Percentiles rank a stretch among this genome's conserved stretches.
phyloP scores from a whole-genome alignment of 2,888 invertebrate species.

The Automeris io region DNA sequence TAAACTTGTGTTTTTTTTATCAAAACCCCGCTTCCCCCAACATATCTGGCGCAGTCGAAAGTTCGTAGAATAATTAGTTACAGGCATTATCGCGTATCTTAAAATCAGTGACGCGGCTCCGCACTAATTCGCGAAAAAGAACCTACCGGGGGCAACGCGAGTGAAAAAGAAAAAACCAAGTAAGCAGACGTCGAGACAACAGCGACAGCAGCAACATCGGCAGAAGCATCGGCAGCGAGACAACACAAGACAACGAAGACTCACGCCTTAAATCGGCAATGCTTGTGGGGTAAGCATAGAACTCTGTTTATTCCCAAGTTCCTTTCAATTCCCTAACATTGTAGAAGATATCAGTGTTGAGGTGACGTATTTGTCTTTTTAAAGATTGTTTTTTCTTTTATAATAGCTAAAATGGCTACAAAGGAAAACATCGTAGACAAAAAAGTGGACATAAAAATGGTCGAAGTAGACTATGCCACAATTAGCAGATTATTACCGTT shows the following conservation, averaged over 20 bases:
- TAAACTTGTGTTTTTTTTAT: no score
- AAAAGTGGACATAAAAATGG: neutral
- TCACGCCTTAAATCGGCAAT: conserved; percentile 11
- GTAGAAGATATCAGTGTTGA: neutral
- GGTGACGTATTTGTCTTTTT: no score
- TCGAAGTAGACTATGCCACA: conserved; percentile 5
- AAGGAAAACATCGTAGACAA: conserved; percentile 5
- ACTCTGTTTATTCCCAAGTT: conserved; percentile 15
- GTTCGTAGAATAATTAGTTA: no score
- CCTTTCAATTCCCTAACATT: neutral
- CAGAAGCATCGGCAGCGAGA: neutral
- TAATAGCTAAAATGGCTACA: conserved; percentile 9
- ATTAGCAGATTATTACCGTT: conserved; percentile 16
- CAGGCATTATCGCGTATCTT: no score
- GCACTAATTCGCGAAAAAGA: conserved; percentile 3
- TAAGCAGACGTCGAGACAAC: no score
- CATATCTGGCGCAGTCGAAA: conserved; percentile 11
- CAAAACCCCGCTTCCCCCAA: conserved; percentile 2
- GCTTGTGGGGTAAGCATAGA: conserved; percentile 19
- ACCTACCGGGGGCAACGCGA: neutral
- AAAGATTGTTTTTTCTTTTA: neutral
- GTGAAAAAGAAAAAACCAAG: no score
- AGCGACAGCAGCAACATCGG: neutral
- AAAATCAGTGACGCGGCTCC: conserved; percentile 9
- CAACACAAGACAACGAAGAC: neutral